Conservation (phyloP, 2,797 vertebrate species). For the Sebastolobus altivelis region DNA sequence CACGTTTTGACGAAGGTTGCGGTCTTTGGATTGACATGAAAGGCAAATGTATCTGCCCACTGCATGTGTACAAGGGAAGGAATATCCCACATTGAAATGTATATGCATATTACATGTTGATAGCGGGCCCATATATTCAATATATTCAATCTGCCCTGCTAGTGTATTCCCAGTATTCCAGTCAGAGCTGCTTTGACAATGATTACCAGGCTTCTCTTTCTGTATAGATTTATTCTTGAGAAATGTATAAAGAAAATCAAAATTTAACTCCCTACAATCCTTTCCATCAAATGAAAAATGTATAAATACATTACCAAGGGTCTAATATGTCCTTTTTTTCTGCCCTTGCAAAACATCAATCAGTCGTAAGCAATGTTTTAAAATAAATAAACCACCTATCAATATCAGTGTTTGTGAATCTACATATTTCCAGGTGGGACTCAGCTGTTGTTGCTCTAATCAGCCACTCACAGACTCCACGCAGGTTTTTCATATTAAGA, state of each 20-base stretch:
- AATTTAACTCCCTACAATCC: background rate
- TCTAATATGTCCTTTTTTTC: too few relatives aligned
- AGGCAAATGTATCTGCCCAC: slow-evolving; percentile 12
- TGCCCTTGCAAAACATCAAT: too few relatives aligned
- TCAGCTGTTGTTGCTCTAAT: slow-evolving; percentile 17
- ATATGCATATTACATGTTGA: slow-evolving; percentile 6
- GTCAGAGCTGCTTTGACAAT: background rate
- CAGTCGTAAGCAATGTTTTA: too few relatives aligned
- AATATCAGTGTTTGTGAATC: background rate
- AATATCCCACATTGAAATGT: slow-evolving; percentile 9
- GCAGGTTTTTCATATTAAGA: slow-evolving; percentile 10
- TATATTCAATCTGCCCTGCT: background rate
- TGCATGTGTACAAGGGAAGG: background rate
- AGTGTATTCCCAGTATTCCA: too few relatives aligned
- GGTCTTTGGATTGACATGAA: slow-evolving; percentile 5
- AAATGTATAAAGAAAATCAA: background rate
- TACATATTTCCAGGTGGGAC: slow-evolving; percentile 11
- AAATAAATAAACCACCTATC: background rate
- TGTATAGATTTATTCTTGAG: background rate
- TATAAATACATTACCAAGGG: too few relatives aligned
- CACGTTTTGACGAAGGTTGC: background rate
- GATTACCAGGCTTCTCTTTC: background rate
- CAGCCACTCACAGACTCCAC: background rate
- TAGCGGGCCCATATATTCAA: background rate
- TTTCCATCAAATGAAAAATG: background rate